Evolutionary conservation across 2,113 vertebrate genomes (phyloP).

Genomic region (Muntiacus muntjak): DNA sequence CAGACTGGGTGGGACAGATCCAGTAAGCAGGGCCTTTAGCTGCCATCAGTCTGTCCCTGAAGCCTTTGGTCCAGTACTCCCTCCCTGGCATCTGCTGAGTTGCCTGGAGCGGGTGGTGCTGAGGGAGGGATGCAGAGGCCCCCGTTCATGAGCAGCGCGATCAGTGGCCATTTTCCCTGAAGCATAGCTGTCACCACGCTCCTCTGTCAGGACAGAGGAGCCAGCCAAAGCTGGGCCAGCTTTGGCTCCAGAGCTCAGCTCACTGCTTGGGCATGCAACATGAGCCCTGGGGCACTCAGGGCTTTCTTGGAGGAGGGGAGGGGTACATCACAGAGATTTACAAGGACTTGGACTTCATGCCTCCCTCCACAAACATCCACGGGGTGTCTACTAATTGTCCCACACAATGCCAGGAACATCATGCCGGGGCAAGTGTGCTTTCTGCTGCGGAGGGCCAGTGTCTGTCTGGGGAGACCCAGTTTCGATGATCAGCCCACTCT

Average conservation of each 20-base stretch:
- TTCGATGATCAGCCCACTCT: not conserved
- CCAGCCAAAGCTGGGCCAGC: not conserved
- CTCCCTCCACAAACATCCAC: not conserved
- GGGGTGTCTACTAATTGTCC: accelerated
- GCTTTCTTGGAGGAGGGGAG: not conserved
- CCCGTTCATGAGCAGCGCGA: accelerated
- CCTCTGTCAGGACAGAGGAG: not conserved
- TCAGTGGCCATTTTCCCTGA: not conserved
- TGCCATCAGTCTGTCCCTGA: not conserved
- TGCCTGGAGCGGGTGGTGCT: not conserved
- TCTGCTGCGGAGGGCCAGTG: accelerated
- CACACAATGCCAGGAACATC: accelerated
- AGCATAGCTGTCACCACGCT: not conserved
- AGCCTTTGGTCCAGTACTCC: not conserved
- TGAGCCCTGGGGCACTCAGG: not conserved
- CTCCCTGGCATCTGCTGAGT: not conserved
- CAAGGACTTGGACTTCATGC: not conserved
- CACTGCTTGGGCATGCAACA: accelerated
- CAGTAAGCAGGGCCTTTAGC: not conserved
- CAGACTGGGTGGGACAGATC: not conserved
- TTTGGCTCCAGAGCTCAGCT: too few species aligned
- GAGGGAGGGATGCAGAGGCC: not conserved
- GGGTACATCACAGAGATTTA: not conserved
- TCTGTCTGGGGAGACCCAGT: not conserved
- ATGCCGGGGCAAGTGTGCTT: accelerated